Base-by-base conservation (phyloP, 2,113 vertebrate species). In the Phasianus colchicus region DNA sequence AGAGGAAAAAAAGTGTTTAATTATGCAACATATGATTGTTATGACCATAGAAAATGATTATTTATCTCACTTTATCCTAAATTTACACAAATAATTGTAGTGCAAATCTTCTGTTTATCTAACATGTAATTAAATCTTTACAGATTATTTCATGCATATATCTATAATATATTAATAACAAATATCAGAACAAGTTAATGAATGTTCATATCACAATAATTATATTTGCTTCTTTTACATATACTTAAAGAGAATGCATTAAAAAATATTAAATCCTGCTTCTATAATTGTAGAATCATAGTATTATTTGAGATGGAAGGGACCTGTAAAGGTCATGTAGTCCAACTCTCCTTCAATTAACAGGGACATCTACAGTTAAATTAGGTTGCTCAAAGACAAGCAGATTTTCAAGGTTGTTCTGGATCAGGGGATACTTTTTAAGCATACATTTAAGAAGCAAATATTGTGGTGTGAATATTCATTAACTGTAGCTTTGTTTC, bases 221-320 rank as follows among this genome's bases (percentile, higher is more conserved):
- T 75, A 34, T 86, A 89, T 79, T 89, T 91, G 29, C 14, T 92
- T 90, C 54, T 78, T 86, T 70, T 82, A 89, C 96, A 89, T 86
- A 88, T 71, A 91, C 69, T 96, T 95, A 95, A 96, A 96, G 85
- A 85, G 6, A 96, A 97, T 94, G 60, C 25, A 94, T 96, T 75
- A 97, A 79, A 79, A 92, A 11, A 96, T 50, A 96, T 97, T 95
- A 96, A 83, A 2, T 81, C 42, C 42, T 89, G 34, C 13, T 19
- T 90, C 47, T 90, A 69, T 84, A 89, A 95, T 29, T 54, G 27
- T 54, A 54, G 52, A 54, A 54, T 29, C 52, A 54, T 29, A 54
- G 27, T 29, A 54, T 29, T 4, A 29, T 54, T 54, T 54, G 52
- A 16, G 14, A 16, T 29, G 25, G 8, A 29, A 54, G 27, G 27